phyloP scores from a whole-genome alignment of 2,888 invertebrate species.

The Panorpa germanica region DNA sequence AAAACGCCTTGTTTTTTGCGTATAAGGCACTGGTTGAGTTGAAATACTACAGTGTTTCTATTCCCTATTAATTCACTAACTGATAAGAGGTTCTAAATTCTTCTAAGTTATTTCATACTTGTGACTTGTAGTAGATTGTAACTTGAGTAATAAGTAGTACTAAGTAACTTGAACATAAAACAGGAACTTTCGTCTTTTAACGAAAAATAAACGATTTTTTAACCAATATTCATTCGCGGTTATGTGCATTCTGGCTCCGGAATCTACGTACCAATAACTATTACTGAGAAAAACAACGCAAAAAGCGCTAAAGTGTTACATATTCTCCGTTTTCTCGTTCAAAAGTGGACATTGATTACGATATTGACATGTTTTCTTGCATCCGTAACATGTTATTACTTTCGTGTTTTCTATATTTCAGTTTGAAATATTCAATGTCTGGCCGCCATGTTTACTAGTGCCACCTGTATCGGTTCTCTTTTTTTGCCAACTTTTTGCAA shows the following conservation, averaged over 20 bases:
- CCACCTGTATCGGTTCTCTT: background rate
- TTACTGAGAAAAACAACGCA: constrained; percentile 15
- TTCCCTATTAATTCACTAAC: too few relatives aligned
- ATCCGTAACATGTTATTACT: constrained; percentile 11
- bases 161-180: too few relatives aligned
- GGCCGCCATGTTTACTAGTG: constrained; percentile 2
- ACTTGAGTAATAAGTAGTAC: too few relatives aligned
- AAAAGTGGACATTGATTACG: constrained; percentile 9
- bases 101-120: too few relatives aligned
- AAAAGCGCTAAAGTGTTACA: constrained; percentile 13
- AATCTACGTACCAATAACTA: constrained; percentile 16
- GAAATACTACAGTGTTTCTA: too few relatives aligned
- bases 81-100: too few relatives aligned
- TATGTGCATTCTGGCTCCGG: constrained; percentile 16
- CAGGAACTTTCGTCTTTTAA: too few relatives aligned
- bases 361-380: constrained; percentile 12
- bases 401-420: too few relatives aligned
- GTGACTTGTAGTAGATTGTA: too few relatives aligned
- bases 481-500: constrained; percentile 3
- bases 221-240: constrained; percentile 10
- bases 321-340: constrained; percentile 7
- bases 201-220: constrained; percentile 7
- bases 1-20: too few relatives aligned
- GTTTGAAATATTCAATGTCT: constrained; percentile 5
- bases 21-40: too few relatives aligned